These are phyloP conservation scores for Micronycteris hirsuta DNA, from an alignment of 2,113 vertebrate species.

Conservation along the genomic window DNA sequence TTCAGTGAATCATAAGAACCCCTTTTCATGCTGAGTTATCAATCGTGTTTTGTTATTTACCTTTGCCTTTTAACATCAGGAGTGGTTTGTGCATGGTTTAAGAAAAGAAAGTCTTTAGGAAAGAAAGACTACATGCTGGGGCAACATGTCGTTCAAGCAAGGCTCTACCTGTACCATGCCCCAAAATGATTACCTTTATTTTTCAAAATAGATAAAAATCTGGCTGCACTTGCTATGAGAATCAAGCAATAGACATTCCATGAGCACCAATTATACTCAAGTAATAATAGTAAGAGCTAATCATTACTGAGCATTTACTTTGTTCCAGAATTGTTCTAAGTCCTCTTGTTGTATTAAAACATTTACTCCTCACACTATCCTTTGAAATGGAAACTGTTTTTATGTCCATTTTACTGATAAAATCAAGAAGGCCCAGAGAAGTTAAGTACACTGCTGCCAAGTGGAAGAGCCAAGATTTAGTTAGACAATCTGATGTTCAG, in stretches of 20 bases:
- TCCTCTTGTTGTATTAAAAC: neutral
- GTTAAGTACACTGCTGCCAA: neutral
- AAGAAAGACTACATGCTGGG: neutral
- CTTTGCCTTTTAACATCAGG: constrained; percentile 20
- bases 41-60: neutral
- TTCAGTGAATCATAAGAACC: neutral
- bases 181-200: neutral
- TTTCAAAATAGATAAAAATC: neutral
- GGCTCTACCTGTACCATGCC: neutral
- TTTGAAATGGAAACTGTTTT: neutral
- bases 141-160: neutral
- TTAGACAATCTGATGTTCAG: neutral
- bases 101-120: neutral
- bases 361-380: constrained; percentile 9
- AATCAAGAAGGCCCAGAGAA: neutral
- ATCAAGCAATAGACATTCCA: constrained; percentile 46
- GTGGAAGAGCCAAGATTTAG: neutral
- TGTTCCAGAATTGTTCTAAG: constrained; percentile 43
- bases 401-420: constrained; percentile 15
- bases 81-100: neutral
- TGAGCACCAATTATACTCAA: constrained; percentile 54
- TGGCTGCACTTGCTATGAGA: neutral
- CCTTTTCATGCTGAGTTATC: neutral
- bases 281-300: constrained; percentile 53
- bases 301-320: constrained; percentile 41